Evolutionary conservation across 2,113 vertebrate genomes (phyloP), one percentile per base, ranked within the genome.

Genomic region (Sardina pilchardus): DNA sequence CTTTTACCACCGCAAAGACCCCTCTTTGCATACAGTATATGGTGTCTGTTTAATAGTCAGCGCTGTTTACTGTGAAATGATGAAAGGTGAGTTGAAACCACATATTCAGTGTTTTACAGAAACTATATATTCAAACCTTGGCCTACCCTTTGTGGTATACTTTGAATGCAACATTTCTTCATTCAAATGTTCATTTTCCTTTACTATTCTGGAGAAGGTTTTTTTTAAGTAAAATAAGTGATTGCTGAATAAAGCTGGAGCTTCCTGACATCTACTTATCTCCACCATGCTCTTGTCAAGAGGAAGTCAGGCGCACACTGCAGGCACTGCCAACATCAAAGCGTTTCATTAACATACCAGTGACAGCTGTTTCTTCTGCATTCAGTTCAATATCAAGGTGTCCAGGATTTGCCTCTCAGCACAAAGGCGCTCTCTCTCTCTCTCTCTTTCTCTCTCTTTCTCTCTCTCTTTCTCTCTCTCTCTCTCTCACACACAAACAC

Each of bases 381-480:
- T 85, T 87, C 85, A 90, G 84, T 87, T 89, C 85, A 86, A 83
- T 82, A 87, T 89, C 14, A 82, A 87, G 83, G 17, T 83, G 36
- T 67, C 83, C 53, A 82, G 84, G 81, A 56, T 47, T 63, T 36
- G 80, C 71, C 83, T 43, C 36, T 19, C 53, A 82, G 12, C 71
- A 78, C 30, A 36, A 78, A 78, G 26, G 59, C 59, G 26, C 59
- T n/a, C n/a, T n/a, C n/a, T n/a, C n/a, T n/a, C n/a, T n/a, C n/a
- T n/a, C n/a, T n/a, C n/a, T n/a, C n/a, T n/a, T n/a, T n/a, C n/a
- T n/a, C n/a, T n/a, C n/a, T n/a, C n/a, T n/a, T n/a, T n/a, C n/a
- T n/a, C n/a, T n/a, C n/a, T n/a, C n/a, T n/a, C n/a, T n/a, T n/a
- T n/a, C n/a, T n/a, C n/a, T n/a, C n/a, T n/a, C n/a, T n/a, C n/a